Base-by-base conservation (phyloP, 2,113 vertebrate species). In the Rattus norvegicus region DNA sequence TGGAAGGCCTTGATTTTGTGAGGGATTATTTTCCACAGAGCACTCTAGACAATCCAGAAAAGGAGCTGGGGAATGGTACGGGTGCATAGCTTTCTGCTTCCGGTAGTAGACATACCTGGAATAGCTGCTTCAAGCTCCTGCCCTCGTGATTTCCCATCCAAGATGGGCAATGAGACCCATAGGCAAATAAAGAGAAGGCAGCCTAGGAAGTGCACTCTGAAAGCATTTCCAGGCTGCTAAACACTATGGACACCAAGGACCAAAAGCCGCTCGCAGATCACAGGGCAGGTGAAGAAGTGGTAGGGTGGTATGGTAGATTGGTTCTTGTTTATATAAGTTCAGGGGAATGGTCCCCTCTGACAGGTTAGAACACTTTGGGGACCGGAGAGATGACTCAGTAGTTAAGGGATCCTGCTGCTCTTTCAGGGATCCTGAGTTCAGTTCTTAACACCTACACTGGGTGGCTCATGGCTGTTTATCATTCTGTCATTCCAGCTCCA, bases 231-330 rank as follows among this genome's bases (percentile, higher is more conserved):
- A 28, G 7, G 1, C 47, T 54, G 72, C 67, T 52, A 28, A 70
- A 26, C 13, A 9, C 6, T 54, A 56, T 39, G 49, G 33, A 39
- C 43, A 43, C 4, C 33, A 88, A n/a, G 84, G 83, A 49, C 61
- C 43, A 69, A 8, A 5, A 22, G 14, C 61, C 8, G 19, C 16
- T 65, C 20, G 30, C 47, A 30, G 16, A 17, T 19, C 33, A 7
- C 12, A 85, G 2, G 30, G 5, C 26, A 9, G 7, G 9, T 36
- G 52, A 91, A 72, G 73, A 83, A 63, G 1, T 7, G 54, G 28
- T 39, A 5, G 86, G 36, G 16, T 2, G 10, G 0, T 30, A 19
- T 36, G 47, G 0, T 16, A 11, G 6, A 11, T 19, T 24, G 5
- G 7, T 90, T 11, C 30, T 5, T 3, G n/a, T 69, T 52, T 75